These are phyloP conservation scores for Epizoanthus ramosus DNA, from an alignment of 92 coral and sea anemone species.

Conservation along the genomic window DNA sequence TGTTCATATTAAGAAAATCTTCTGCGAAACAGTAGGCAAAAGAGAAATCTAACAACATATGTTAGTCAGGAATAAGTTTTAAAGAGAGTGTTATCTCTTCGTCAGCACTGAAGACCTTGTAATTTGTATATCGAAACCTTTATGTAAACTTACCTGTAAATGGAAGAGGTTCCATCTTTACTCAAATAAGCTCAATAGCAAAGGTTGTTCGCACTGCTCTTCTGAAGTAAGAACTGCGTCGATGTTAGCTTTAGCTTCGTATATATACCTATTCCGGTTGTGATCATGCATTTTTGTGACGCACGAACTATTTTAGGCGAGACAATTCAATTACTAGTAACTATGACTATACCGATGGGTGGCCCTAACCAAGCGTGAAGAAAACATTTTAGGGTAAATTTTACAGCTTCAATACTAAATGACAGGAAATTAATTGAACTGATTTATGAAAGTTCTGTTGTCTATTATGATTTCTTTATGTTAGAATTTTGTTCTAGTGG, in stretches of 20 bases:
- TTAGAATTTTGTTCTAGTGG: neutral
- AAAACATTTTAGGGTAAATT: conserved; percentile 14
- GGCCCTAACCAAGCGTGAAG: conserved; percentile 21
- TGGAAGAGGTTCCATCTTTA: conserved; percentile 37
- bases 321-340: conserved; percentile 37
- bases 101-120: neutral
- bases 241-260: conserved; percentile 3
- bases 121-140: neutral
- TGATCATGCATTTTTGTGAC: conserved; percentile 24
- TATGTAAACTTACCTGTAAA: conserved; percentile 29
- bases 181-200: conserved; percentile 4
- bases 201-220: conserved; percentile 16
- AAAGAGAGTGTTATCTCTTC: neutral
- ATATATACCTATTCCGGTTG: conserved; percentile 17
- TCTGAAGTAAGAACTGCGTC: conserved; percentile 17
- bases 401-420: neutral
- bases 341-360: conserved; percentile 17
- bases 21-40: neutral
- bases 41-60: neutral
- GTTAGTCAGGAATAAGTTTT: neutral
- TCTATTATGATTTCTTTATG: neutral
- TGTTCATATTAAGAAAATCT: neutral
- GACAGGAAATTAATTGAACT: neutral
- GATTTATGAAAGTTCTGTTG: neutral
- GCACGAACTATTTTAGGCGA: conserved; percentile 44